Percentiles rank a stretch among this genome's conserved stretches.
phyloP scores from a whole-genome alignment of 1,140 invertebrate genomes.

The Stegodyphus mimosarum region DNA sequence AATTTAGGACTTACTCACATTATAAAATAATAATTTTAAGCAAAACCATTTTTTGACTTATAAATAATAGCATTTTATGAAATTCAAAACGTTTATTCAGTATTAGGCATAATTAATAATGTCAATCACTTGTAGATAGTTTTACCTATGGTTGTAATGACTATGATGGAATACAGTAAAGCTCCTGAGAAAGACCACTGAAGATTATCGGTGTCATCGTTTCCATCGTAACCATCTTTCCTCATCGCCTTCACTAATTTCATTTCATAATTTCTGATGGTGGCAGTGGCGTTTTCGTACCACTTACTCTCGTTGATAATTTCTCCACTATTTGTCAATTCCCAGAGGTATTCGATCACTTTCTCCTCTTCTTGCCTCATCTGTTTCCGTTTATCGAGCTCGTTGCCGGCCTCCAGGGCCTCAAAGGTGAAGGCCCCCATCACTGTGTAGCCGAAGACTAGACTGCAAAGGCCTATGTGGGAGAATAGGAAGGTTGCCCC shows the following conservation, averaged over 20 bases:
- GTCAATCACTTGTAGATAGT: not conserved
- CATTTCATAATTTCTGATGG: constrained; percentile 69
- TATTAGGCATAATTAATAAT: too few relatives aligned
- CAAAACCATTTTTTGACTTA: too few relatives aligned
- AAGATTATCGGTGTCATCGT: constrained; percentile 62
- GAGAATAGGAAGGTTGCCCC: constrained; percentile 75
- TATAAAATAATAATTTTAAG: too few relatives aligned
- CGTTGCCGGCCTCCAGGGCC: constrained; percentile 68
- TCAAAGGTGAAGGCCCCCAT: constrained; percentile 94
- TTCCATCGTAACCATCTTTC: constrained; percentile 67
- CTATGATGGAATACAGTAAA: constrained; percentile 69
- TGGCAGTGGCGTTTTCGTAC: constrained; percentile 61
- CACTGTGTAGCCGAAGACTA: constrained; percentile 95
- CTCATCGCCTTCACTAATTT: constrained; percentile 64
- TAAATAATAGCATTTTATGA: too few relatives aligned
- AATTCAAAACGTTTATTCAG: too few relatives aligned
- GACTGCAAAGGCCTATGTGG: constrained; percentile 90
- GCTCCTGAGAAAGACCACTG: constrained; percentile 70
- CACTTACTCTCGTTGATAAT: constrained; percentile 66
- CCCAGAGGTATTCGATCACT: constrained; percentile 65
- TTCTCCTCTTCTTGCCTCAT: constrained; percentile 50
- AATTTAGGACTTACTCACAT: too few relatives aligned
- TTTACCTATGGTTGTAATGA: constrained; percentile 71
- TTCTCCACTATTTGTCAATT: constrained; percentile 65
- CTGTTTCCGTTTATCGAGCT: constrained; percentile 55